Conservation (phyloP, 2,113 vertebrate genomes). For the Campylomormyrus tamandua region DNA sequence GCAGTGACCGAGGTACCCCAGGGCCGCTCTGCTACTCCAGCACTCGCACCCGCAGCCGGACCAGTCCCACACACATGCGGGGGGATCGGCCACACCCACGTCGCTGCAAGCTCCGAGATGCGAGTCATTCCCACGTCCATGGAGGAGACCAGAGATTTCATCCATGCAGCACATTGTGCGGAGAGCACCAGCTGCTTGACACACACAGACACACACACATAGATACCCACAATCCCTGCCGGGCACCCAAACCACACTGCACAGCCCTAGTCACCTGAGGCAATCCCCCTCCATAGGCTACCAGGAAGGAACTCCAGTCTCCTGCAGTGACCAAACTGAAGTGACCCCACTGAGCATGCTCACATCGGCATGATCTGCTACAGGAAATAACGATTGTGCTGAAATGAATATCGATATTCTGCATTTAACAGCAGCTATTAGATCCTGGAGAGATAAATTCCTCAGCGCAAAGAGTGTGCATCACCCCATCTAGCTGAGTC, state of each 20-base stretch:
- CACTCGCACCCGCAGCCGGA: background rate
- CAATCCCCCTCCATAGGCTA: background rate
- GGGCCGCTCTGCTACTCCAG: background rate
- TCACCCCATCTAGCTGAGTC: background rate
- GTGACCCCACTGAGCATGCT: background rate
- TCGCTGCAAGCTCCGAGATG: background rate
- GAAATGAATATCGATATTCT: constrained; percentile 37
- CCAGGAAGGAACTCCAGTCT: background rate
- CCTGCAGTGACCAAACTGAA: background rate
- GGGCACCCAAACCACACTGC: background rate
- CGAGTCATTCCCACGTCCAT: background rate
- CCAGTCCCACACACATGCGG: background rate
- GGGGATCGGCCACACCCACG: background rate
- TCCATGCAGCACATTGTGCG: background rate
- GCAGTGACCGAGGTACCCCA: background rate
- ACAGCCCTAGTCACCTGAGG: background rate
- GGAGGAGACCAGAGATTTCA: background rate
- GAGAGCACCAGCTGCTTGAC: background rate
- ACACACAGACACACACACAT: background rate
- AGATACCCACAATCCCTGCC: background rate
- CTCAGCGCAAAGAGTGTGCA: background rate
- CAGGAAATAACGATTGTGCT: constrained; percentile 48
- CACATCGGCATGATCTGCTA: constrained; percentile 44
- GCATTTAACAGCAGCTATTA: constrained; percentile 35
- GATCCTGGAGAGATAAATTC: background rate